phyloP scores from a whole-genome alignment of 2,888 invertebrate species.

The Rhingia campestris region DNA sequence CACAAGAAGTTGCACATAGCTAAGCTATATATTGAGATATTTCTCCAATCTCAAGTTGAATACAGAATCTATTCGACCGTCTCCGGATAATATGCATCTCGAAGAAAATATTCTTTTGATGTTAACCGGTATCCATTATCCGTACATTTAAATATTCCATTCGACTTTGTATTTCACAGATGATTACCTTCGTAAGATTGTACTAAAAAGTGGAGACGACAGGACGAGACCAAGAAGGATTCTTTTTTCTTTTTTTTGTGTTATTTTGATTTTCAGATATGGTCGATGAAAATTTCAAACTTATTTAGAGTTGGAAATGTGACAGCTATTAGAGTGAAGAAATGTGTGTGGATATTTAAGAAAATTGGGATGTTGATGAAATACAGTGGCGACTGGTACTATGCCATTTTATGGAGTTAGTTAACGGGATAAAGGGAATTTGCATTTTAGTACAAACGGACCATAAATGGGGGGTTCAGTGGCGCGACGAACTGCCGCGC shows the following conservation, averaged over 20 bases:
- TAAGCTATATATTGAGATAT: conserved; percentile 17
- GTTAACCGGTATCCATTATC: conserved; percentile 71
- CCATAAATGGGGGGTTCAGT: no score
- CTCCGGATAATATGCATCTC: conserved; percentile 59
- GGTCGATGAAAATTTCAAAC: conserved; percentile 43
- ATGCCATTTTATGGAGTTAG: no score
- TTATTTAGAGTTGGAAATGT: background rate
- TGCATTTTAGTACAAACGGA: no score
- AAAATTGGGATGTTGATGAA: no score
- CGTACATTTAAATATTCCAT: conserved; percentile 73
- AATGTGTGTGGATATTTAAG: no score
- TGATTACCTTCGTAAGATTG: conserved; percentile 68
- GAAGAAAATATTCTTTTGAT: conserved; percentile 73
- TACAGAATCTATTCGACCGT: conserved; percentile 61
- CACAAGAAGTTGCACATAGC: conserved; percentile 13
- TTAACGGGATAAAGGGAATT: no score
- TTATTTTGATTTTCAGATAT: conserved; percentile 47
- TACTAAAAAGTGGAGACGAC: conserved; percentile 18
- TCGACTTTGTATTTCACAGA: conserved; percentile 71
- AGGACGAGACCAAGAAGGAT: background rate
- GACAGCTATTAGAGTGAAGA: background rate
- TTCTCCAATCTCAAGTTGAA: conserved; percentile 41
- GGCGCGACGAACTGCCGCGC: no score
- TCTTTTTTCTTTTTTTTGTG: conserved; percentile 13
- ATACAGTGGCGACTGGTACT: no score